Conservation (phyloP, 2,113 vertebrate genomes). For the Cyanoramphus novaezelandiae region DNA sequence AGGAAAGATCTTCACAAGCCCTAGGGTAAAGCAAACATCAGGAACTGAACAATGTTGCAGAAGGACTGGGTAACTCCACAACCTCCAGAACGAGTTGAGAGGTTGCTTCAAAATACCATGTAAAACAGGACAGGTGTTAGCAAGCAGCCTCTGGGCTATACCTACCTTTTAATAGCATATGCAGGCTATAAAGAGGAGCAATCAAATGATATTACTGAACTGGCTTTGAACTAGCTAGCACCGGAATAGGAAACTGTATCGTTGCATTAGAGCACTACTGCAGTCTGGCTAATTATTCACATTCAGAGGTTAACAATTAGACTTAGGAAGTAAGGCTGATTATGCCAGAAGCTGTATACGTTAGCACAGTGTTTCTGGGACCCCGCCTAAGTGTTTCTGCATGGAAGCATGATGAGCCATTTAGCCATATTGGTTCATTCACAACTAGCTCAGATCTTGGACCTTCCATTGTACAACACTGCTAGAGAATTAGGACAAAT, state of each 20-base stretch:
- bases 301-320: not conserved
- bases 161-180: not conserved
- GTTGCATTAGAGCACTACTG: not conserved
- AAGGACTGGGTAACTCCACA: not conserved
- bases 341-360: not conserved
- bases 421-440: not conserved
- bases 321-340: not conserved
- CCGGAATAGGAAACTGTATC: accelerated
- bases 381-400: not conserved
- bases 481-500: not conserved
- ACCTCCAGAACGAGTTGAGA: not conserved
- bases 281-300: not conserved
- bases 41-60: not conserved
- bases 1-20: not conserved
- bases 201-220: not conserved
- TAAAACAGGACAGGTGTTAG: not conserved
- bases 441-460: not conserved
- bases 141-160: not conserved
- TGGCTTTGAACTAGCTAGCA: not conserved
- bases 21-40: not conserved
- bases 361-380: not conserved
- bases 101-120: not conserved
- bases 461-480: not conserved
- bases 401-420: not conserved
- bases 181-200: not conserved